A percentile compares a stretch with the other conserved stretches of the same genome.
These are phyloP conservation scores for Drosophila hawaiiensis DNA, from an alignment of 2,888 invertebrate species.

Conservation along the genomic window DNA sequence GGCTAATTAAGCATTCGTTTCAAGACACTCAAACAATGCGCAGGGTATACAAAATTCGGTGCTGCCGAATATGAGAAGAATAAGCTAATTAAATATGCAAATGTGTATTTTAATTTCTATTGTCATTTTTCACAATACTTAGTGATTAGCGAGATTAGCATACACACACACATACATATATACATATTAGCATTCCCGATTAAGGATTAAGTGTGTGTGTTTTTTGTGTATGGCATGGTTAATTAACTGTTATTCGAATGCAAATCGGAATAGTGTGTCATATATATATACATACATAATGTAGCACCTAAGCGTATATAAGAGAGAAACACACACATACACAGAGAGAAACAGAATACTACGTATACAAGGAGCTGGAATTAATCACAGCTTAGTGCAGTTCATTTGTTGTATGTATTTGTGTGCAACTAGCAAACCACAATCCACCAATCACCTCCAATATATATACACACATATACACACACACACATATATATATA, in stretches of 20 bases:
- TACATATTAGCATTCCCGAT: constrained; percentile 45
- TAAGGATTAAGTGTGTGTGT: constrained; percentile 20
- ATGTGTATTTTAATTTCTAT: constrained; percentile 6
- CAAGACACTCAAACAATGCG: constrained; percentile 14
- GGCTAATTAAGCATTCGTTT: neutral
- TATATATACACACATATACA: neutral
- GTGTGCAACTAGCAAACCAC: constrained; percentile 8
- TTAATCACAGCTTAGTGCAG: constrained; percentile 28
- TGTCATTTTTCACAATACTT: constrained; percentile 25
- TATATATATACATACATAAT: constrained; percentile 30
- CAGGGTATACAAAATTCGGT: constrained; percentile 28
- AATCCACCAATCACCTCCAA: constrained; percentile 4
- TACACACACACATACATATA: constrained; percentile 3
- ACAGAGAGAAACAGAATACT: neutral
- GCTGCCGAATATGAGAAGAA: constrained; percentile 8
- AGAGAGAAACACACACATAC: constrained; percentile 12
- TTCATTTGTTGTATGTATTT: constrained; percentile 9
- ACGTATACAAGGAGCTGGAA: constrained; percentile 21
- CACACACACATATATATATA: neutral
- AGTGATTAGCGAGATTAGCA: constrained; percentile 32
- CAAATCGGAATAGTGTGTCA: constrained; percentile 40
- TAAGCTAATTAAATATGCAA: constrained; percentile 10
- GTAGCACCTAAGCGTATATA: constrained; percentile 12
- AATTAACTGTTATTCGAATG: constrained; percentile 18
- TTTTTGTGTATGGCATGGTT: constrained; percentile 4